Conservation (phyloP, 2,797 vertebrate species). For the Syndactyla subalaris region DNA sequence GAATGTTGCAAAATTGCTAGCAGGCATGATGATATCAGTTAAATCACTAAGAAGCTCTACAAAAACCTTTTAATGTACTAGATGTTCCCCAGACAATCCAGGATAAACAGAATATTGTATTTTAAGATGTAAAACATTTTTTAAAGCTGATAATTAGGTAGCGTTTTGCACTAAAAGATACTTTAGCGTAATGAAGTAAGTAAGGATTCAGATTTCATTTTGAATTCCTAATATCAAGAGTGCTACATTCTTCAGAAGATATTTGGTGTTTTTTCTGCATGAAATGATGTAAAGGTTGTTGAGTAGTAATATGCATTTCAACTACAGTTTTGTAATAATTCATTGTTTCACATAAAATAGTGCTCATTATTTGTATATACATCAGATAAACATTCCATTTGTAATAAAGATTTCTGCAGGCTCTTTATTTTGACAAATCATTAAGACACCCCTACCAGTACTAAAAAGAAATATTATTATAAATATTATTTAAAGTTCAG, state of each 20-base stretch:
- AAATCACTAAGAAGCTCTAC: constrained; percentile 69
- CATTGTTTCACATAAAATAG: background rate
- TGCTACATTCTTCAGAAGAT: constrained; percentile 1
- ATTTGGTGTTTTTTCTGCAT: background rate
- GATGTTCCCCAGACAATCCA: constrained; percentile 72
- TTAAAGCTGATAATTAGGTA: constrained; percentile 64
- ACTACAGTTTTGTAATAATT: background rate
- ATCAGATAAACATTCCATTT: constrained; percentile 37
- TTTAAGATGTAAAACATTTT: constrained; percentile 73
- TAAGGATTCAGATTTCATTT: constrained; percentile 53
- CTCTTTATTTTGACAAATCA: background rate
- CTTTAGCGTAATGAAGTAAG: constrained; percentile 69
- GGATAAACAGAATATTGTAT: constrained; percentile 74
- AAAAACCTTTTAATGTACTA: constrained; percentile 74
- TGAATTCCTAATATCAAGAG: constrained; percentile 21
- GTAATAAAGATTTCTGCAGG: background rate
- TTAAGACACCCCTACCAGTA: background rate
- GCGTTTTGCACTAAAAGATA: constrained; percentile 51
- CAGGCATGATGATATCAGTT: constrained; percentile 71
- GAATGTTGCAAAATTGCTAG: constrained; percentile 77
- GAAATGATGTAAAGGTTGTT: background rate
- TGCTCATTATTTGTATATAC: background rate
- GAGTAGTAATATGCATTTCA: constrained; percentile 4
- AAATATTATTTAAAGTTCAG: constrained; percentile 52
- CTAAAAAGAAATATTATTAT: background rate